Base-by-base conservation (phyloP, 2,888 invertebrate species). In the Phengaris alcon region DNA sequence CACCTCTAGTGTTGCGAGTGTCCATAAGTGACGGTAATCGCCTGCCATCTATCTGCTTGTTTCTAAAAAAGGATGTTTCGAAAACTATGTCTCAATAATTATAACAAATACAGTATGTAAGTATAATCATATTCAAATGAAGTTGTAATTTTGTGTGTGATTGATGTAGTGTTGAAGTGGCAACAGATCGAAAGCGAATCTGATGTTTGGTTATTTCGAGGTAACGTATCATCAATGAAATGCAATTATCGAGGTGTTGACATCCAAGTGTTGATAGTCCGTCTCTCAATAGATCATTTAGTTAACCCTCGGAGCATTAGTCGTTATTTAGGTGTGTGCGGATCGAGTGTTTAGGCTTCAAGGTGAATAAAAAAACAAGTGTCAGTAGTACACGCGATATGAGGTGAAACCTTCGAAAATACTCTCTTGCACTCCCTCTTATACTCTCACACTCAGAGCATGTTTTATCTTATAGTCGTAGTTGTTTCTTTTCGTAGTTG, bases 151-250 rank as follows among this genome's bases (percentile, higher is more conserved):
- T 59, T 10, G 59, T 59, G 10, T 35, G 9, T 64, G 64, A 64
- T 44, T 64, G 35, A 64, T 64, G 35, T 12, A 22, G 10, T 35
- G 35, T 35, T 64, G 64, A 64, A 64, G 64, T 13, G 35, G 35
- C 64, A 48, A 48, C 48, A 6, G 6, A 2, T 64, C 15, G 64
- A 55, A 55, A n/a, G n/a, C 55, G 64, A 12, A 22, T 64, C 10
- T 64, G 64, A 64, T 64, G 64, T 64, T 35, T 64, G 64, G 64
- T 6, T 44, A 44, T 35, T 64, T 64, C 64, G 64, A 64, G 7
- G 64, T 64, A 70, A 22, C 48, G 51, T 70, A 70, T 51, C 44
- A 73, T 51, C 44, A 73, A 73, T 55, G 55, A 73, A 54, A 73
- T 51, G n/a, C 55, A 55, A 73, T 73, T 54, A 52, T 55, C 12